Evolutionary conservation across 2,888 invertebrate genomes (phyloP).

Genomic region (Scrobipalpa atriplicella): DNA sequence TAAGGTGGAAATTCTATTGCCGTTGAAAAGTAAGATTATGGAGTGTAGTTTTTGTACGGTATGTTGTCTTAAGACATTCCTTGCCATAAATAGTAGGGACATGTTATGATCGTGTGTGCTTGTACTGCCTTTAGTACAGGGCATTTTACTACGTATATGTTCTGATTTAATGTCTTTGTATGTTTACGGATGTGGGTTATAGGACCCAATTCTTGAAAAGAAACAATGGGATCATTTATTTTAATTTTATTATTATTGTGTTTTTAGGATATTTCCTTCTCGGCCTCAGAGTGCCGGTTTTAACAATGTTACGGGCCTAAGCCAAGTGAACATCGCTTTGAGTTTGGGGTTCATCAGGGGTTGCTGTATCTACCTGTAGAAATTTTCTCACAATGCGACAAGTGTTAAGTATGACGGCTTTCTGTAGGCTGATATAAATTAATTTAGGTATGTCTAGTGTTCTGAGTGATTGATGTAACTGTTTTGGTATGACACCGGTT

Average conservation of each 20-base stretch:
- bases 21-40: constrained; percentile 2
- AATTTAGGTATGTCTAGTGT: too few relatives aligned
- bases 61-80: constrained; percentile 76
- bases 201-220: not conserved
- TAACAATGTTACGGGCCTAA: too few relatives aligned
- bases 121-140: not conserved
- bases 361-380: too few relatives aligned
- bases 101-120: not conserved
- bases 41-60: constrained; percentile 46
- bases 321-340: too few relatives aligned
- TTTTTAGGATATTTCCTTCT: too few relatives aligned
- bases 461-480: too few relatives aligned
- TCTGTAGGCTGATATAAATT: too few relatives aligned
- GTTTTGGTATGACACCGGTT: too few relatives aligned
- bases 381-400: too few relatives aligned
- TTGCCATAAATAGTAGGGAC: constrained; percentile 66
- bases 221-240: not conserved
- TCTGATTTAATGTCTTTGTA: constrained; percentile 6
- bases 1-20: constrained; percentile 14
- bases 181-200: not conserved
- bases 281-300: too few relatives aligned
- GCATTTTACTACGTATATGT: not conserved
- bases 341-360: too few relatives aligned
- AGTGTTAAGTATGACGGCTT: too few relatives aligned
- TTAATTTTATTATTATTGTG: not conserved